phyloP scores from a whole-genome alignment of 1,140 invertebrate genomes.

The Gerris buenoi region DNA sequence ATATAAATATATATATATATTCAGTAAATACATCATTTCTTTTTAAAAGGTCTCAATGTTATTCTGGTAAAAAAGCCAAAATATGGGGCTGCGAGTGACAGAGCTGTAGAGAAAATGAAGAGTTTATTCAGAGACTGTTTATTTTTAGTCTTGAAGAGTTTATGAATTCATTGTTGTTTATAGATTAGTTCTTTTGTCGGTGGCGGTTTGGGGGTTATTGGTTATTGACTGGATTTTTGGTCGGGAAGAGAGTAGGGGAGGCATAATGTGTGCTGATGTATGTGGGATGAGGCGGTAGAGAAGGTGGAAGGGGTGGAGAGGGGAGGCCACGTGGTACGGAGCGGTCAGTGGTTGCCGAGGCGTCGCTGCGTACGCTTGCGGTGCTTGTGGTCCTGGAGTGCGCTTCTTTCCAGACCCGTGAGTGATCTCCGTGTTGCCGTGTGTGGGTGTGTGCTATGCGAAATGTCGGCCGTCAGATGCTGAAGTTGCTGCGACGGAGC shows the following conservation, averaged over 20 bases:
- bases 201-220: not conserved
- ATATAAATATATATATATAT: too few relatives aligned
- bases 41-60: too few relatives aligned
- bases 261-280: not conserved
- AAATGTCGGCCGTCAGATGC: slow-evolving; percentile 12
- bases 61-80: too few relatives aligned
- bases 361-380: not conserved
- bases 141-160: not conserved
- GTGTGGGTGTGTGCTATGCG: not conserved
- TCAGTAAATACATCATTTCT: too few relatives aligned
- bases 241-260: not conserved
- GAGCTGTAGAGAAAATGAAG: not conserved
- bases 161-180: not conserved
- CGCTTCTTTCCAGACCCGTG: not conserved
- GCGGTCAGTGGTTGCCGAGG: slow-evolving; percentile 1
- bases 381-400: not conserved
- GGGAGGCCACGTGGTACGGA: not conserved
- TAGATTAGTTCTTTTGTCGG: not conserved
- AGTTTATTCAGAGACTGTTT: not conserved
- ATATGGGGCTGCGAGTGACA: too few relatives aligned
- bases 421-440: not conserved
- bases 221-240: not conserved
- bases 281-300: not conserved
- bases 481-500: slow-evolving; percentile 15
- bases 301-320: not conserved